Evolutionary conservation across 2,888 invertebrate genomes (phyloP), one percentile per base, ranked within the genome.

Genomic region (Anarsia innoxiella): DNA sequence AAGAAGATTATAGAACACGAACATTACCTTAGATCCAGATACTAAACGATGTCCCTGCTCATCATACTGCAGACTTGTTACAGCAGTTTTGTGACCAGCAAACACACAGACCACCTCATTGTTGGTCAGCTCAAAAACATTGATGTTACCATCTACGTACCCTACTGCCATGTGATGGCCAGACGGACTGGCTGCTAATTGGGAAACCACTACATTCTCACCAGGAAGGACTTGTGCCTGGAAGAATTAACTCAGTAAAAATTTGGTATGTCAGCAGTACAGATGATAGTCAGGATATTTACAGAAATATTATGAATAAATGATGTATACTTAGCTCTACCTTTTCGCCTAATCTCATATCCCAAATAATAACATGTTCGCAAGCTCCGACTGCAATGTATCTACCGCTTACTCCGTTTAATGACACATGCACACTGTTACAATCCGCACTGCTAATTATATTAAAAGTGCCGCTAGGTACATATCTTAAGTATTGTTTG

Each of bases 361-460:
- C 98, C 96, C 97, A 99, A 59, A 99, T 88, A 58, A 93, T 89
- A 42, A 97, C 92, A 88, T 96, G 92, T 85, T 99, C 97, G 62
- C 95, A 94, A 5, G 95, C 96, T 35, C 94, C 96, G n/a, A 93
- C 92, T 28, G 96, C 97, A 32, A 95, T 89, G 74, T 90, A 96
- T 66, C 95, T 88, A 28, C 95, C 94, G 62, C 92, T 91, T 44
- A 90, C 89, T 32, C 90, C 91, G 53, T 92, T 89, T 40, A 92
- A 78, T 25, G 92, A 90, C 1, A 97, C 89, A 71, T 95, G 95
- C 37, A 88, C 86, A 19, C 92, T 86, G 75, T 96, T 96, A 48
- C 95, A 92, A 44, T 91, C 88, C 14, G 88, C 76, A 70, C 92
- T 93, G 2, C 92, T 91, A 40, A 99, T 93, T 29, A 97, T 89